These are phyloP conservation scores for Umimayanthus kanabou DNA, from an alignment of 92 coral and sea anemone species.

Conservation along the genomic window DNA sequence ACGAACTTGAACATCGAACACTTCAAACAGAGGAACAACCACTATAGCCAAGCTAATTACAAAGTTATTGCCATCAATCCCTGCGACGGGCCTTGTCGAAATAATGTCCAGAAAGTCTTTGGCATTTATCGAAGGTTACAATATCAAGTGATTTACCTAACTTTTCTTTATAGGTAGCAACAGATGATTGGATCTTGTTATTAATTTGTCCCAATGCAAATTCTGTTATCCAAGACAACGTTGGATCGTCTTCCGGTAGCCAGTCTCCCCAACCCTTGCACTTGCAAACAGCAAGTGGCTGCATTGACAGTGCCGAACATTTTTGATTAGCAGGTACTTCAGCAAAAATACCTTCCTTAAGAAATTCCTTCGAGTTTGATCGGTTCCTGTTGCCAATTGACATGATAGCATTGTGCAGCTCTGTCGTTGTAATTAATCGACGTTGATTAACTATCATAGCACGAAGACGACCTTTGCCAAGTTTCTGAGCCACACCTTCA, in stretches of 20 bases:
- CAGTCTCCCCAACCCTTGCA: conserved; percentile 58
- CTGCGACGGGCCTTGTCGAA: conserved; percentile 51
- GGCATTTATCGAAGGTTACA: conserved; percentile 50
- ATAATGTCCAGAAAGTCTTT: conserved; percentile 47
- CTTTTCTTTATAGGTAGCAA: not conserved
- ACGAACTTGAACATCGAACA: conserved; percentile 57
- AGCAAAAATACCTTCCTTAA: conserved; percentile 56
- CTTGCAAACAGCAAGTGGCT: conserved; percentile 46
- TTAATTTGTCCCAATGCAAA: conserved; percentile 67
- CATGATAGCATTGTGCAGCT: conserved; percentile 54
- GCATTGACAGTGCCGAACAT: conserved; percentile 44
- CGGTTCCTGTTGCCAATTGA: conserved; percentile 33
- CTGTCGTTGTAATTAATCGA: conserved; percentile 45
- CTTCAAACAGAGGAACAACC: conserved; percentile 45
- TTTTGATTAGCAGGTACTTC: conserved; percentile 52
- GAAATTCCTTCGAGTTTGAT: conserved; percentile 7
- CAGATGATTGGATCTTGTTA: conserved; percentile 51
- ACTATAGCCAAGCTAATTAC: conserved; percentile 51
- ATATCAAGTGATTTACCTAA: not conserved
- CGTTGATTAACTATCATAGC: conserved; percentile 53
- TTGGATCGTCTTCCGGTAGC: conserved; percentile 49
- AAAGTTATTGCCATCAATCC: conserved; percentile 24
- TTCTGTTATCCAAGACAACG: conserved; percentile 67
- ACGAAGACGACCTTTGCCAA: conserved; percentile 52
- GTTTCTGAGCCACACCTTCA: conserved; percentile 42